A percentile compares a stretch with the other conserved stretches of the same genome.
Evolutionary conservation across 2,888 invertebrate genomes (phyloP).

Genomic region (Labia minor): DNA sequence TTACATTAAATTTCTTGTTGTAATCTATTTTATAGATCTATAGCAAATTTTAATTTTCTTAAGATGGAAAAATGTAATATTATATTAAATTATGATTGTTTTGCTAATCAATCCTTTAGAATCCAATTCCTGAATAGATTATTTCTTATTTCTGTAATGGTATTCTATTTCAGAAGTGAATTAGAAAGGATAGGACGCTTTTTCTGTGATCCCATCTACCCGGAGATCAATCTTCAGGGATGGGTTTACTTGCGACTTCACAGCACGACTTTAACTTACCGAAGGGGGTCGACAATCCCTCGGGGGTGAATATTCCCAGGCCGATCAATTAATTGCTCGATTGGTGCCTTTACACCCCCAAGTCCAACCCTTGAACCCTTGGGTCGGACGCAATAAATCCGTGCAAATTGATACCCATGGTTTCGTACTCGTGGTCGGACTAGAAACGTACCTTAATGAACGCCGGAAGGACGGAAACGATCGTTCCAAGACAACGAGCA

Average conservation of each 20-base stretch:
- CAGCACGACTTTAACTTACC: constrained; percentile 13
- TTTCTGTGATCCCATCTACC: background rate
- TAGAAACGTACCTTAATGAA: constrained; percentile 8
- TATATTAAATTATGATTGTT: too few species aligned
- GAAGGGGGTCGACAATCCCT: background rate
- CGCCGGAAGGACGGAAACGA: background rate
- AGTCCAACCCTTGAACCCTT: background rate
- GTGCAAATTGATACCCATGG: constrained; percentile 13
- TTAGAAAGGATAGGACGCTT: background rate
- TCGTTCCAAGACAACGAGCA: constrained; percentile 7
- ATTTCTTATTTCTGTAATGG: background rate
- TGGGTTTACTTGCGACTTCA: constrained; percentile 1
- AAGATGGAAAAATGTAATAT: too few species aligned
- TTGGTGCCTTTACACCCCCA: background rate
- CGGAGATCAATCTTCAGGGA: too few species aligned
- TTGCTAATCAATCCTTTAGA: too few species aligned
- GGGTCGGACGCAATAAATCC: constrained; percentile 8
- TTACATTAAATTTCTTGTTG: too few species aligned
- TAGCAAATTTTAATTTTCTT: too few species aligned
- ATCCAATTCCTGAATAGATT: background rate
- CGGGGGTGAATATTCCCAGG: constrained; percentile 2
- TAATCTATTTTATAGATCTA: too few species aligned
- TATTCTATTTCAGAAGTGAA: background rate
- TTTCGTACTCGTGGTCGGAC: background rate
- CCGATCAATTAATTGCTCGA: constrained; percentile 7